A percentile compares a stretch with the other conserved stretches of the same genome.
Evolutionary conservation across 2,888 invertebrate species (phyloP).

Genomic region (Drosophila melanocephala): DNA sequence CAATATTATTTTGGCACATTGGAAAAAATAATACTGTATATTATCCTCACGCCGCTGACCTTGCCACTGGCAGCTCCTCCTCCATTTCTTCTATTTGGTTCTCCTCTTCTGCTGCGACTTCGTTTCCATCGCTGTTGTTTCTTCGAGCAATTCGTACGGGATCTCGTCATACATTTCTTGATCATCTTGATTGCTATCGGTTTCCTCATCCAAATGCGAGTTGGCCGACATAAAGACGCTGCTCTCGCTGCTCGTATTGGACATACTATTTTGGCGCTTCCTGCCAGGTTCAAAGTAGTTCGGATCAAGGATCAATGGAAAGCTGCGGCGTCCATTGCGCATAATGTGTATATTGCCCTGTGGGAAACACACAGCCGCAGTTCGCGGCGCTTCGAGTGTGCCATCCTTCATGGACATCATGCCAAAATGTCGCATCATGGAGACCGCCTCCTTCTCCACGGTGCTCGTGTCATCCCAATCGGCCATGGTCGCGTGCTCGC

Average conservation of each 20-base stretch:
- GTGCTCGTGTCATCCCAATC: slow-evolving; percentile 79
- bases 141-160: slow-evolving; percentile 30
- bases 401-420: slow-evolving; percentile 62
- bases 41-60: background rate
- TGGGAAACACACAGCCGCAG: slow-evolving; percentile 37
- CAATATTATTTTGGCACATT: background rate
- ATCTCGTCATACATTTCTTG: slow-evolving; percentile 11
- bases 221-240: slow-evolving; percentile 2
- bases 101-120: background rate
- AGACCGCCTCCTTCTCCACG: slow-evolving; percentile 76
- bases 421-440: slow-evolving; percentile 80
- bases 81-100: background rate
- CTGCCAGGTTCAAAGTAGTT: slow-evolving; percentile 67
- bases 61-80: background rate
- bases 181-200: background rate
- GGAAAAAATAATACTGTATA: background rate
- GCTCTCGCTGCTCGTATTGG: background rate
- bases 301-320: slow-evolving; percentile 75
- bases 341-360: slow-evolving; percentile 52
- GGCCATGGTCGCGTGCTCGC: slow-evolving; percentile 72
- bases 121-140: background rate
- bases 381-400: slow-evolving; percentile 11
- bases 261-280: slow-evolving; percentile 3
- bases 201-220: background rate
- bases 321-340: slow-evolving; percentile 60